Conservation (phyloP, 2,113 vertebrate species). For the Furnarius figulus region DNA sequence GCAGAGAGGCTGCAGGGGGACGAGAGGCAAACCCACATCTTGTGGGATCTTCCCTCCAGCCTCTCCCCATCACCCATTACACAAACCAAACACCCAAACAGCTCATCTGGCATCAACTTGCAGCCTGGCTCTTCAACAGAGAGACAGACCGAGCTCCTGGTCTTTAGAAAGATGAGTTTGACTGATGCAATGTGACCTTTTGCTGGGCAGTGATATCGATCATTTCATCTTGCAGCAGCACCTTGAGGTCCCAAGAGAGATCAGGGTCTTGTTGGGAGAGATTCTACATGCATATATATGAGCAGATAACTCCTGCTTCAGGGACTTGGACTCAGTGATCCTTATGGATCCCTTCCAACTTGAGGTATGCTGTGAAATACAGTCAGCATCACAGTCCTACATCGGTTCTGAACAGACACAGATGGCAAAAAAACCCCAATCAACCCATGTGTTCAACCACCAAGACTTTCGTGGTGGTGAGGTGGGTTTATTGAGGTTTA, state of each 20-base stretch:
- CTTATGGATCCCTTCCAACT: neutral
- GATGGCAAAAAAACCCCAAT: neutral
- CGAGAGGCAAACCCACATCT: neutral
- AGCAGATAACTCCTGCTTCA: neutral
- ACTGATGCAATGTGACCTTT: neutral
- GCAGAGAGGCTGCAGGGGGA: neutral
- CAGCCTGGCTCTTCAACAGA: neutral
- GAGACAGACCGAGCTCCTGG: neutral
- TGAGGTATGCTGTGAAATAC: neutral
- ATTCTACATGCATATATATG: neutral
- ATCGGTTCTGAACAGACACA: neutral
- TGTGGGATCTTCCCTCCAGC: neutral
- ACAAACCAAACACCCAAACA: neutral
- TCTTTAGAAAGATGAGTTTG: neutral
- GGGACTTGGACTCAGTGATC: neutral
- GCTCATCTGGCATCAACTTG: neutral
- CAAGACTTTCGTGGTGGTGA: rapidly evolving
- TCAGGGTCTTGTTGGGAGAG: neutral
- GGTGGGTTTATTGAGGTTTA: neutral
- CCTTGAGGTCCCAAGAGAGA: neutral
- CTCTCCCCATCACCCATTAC: neutral
- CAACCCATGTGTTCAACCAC: neutral
- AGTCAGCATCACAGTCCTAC: neutral
- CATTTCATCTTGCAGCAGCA: neutral
- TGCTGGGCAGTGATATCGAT: neutral